Percentiles rank a stretch among this genome's conserved stretches.
Conservation (phyloP, 2,797 vertebrate genomes). For the Paramormyrops hopkinsi region DNA sequence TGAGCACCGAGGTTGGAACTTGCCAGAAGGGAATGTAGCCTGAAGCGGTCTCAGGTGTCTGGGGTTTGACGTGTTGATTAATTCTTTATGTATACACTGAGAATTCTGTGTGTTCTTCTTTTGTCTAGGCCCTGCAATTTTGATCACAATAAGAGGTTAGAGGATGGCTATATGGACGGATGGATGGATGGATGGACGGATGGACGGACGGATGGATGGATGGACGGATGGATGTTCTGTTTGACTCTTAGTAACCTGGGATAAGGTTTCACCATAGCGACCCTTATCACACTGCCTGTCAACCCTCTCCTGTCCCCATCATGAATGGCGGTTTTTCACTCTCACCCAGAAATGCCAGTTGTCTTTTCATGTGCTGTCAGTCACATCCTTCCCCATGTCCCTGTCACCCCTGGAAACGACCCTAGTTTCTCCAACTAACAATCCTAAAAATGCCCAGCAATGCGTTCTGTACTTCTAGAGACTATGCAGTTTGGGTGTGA, state of each 20-base stretch:
- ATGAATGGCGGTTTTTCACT: neutral
- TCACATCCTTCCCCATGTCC: neutral
- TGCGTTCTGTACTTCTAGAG: neutral
- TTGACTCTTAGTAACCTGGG: neutral
- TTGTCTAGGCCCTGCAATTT: neutral
- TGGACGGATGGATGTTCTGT: neutral
- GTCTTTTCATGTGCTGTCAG: neutral
- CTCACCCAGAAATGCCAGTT: neutral
- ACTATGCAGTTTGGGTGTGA: neutral
- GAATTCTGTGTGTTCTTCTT: neutral
- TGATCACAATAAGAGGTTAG: neutral
- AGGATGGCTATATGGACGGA: neutral
- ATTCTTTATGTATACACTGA: neutral
- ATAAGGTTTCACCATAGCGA: neutral
- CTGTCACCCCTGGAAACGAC: neutral
- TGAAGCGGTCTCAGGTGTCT: neutral
- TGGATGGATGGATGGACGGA: neutral
- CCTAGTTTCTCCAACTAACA: neutral
- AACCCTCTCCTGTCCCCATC: neutral
- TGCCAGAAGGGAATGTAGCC: neutral
- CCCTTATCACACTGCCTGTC: neutral
- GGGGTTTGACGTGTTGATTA: constrained; percentile 5
- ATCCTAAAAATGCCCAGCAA: neutral
- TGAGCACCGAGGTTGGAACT: neutral
- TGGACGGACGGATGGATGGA: neutral